A percentile compares a stretch with the other conserved stretches of the same genome.
phyloP scores from a whole-genome alignment of 2,888 invertebrate species.

The Seladonia tumulorum region DNA sequence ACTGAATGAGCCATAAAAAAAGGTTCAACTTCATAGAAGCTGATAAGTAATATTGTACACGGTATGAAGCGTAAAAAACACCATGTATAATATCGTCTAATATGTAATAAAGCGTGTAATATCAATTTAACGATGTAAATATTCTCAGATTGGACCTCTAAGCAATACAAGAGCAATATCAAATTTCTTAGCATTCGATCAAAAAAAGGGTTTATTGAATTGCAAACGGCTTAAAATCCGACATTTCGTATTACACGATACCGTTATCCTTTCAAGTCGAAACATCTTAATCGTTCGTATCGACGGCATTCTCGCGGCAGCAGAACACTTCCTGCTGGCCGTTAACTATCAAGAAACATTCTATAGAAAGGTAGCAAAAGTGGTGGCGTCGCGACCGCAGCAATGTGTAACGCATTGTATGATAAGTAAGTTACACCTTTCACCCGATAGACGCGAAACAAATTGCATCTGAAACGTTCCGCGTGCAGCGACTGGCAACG shows the following conservation, averaged over 20 bases:
- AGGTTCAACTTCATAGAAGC: neutral
- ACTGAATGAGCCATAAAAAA: neutral
- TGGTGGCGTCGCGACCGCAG: neutral
- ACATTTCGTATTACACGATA: neutral
- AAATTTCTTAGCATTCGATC: no score
- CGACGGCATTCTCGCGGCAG: neutral
- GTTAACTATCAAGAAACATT: neutral
- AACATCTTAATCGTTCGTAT: neutral
- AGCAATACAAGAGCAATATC: no score
- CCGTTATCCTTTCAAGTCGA: neutral
- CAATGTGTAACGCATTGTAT: constrained; percentile 48
- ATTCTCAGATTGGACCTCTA: neutral
- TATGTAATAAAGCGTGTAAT: neutral
- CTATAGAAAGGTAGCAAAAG: constrained; percentile 48
- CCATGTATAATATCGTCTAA: no score
- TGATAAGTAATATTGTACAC: neutral
- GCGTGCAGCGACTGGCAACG: neutral
- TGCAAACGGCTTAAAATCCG: neutral
- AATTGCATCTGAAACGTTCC: constrained; percentile 18
- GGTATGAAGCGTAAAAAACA: no score
- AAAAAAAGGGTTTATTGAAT: neutral
- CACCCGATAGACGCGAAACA: constrained; percentile 37
- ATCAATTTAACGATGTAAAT: neutral
- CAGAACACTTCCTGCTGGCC: constrained; percentile 20
- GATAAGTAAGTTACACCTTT: constrained; percentile 58